A percentile compares a stretch with the other conserved stretches of the same genome.
Evolutionary conservation across 35 echinoderm and acorn worm genomes (phyloP).

Genomic region (Lytechinus pictus): DNA sequence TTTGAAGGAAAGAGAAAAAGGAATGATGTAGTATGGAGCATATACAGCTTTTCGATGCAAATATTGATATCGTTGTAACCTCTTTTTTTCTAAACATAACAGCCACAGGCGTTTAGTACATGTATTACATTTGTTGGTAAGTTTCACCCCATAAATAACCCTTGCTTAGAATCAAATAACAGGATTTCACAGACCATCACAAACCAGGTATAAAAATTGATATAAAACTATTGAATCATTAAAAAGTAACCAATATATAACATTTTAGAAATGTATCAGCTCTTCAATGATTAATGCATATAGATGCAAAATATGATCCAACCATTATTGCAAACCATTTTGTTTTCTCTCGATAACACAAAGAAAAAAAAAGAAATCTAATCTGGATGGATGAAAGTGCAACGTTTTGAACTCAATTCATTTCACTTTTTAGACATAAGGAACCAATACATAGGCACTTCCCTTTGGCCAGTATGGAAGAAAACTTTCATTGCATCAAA

Average conservation of each 20-base stretch:
- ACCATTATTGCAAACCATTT: background rate
- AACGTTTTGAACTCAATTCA: background rate
- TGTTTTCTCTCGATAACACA: background rate
- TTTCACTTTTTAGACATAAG: background rate
- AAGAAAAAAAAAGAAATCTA: background rate
- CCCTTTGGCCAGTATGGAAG: slow-evolving; percentile 39
- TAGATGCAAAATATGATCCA: background rate
- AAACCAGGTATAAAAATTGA: background rate
- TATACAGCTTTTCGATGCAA: background rate
- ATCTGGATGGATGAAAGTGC: background rate
- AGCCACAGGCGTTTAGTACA: background rate
- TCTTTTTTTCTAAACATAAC: background rate
- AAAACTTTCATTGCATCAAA: slow-evolving; percentile 30
- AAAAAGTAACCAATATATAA: background rate
- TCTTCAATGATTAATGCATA: background rate
- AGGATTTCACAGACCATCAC: background rate
- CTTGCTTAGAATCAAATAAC: background rate
- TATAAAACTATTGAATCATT: slow-evolving; percentile 7
- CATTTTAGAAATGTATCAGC: background rate
- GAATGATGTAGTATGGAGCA: background rate
- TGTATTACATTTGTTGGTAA: no score
- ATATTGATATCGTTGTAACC: background rate
- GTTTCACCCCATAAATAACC: background rate
- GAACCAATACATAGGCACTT: slow-evolving; percentile 10
- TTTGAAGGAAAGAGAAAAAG: no score